Conservation (phyloP, 2,888 invertebrate genomes). For the Chromoteleia sp. region DNA sequence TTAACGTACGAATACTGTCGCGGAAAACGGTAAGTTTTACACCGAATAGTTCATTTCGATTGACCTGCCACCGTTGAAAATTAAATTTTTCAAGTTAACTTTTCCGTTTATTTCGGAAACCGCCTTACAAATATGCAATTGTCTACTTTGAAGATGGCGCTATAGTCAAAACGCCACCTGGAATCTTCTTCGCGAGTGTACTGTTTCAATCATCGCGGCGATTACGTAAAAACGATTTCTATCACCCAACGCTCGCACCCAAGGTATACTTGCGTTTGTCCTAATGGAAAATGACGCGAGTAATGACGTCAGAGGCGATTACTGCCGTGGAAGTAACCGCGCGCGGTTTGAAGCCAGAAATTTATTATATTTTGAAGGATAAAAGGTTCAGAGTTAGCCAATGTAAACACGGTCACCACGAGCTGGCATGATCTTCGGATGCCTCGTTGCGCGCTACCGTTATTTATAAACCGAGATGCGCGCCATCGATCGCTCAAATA, state of each 20-base stretch:
- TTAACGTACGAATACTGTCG: too few species aligned
- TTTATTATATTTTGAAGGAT: conserved; percentile 67
- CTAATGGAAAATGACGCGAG: conserved; percentile 25
- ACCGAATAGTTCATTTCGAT: too few species aligned
- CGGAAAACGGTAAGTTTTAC: too few species aligned
- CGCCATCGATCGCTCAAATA: conserved; percentile 50
- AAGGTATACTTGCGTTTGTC: neutral
- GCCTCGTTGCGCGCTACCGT: conserved; percentile 50
- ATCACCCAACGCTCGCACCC: neutral
- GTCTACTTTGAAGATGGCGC: conserved; percentile 14
- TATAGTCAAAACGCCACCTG: conserved; percentile 15
- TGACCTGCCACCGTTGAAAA: too few species aligned
- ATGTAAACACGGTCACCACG: conserved; percentile 60
- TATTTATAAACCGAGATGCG: conserved; percentile 61
- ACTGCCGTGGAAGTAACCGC: conserved; percentile 9
- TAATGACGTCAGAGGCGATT: conserved; percentile 22
- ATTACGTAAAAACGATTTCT: conserved; percentile 11
- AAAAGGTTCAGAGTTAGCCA: conserved; percentile 62
- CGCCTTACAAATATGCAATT: neutral
- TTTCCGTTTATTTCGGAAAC: too few species aligned
- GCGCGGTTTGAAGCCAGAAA: conserved; percentile 41
- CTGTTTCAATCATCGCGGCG: neutral
- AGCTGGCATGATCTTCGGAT: conserved; percentile 67
- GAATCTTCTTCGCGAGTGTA: neutral
- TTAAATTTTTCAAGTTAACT: neutral